Percentiles rank a stretch among this genome's conserved stretches.
These are phyloP conservation scores for Exocentrus adspersus DNA, from an alignment of 2,888 invertebrate species.

Conservation along the genomic window DNA sequence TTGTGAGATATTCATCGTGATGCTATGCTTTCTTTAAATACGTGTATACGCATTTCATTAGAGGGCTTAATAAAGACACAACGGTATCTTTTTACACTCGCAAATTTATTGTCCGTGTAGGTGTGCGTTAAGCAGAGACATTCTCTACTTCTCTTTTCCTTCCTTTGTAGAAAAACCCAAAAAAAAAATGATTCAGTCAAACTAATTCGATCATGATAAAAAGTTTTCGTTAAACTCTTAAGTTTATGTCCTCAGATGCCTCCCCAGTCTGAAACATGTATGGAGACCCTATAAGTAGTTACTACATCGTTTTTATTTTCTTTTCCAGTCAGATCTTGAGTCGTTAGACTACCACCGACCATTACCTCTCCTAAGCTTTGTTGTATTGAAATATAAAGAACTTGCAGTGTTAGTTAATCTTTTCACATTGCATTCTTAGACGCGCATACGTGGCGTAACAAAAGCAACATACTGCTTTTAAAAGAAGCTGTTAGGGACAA, in stretches of 20 bases:
- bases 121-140: no score
- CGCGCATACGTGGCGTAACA: constrained; percentile 26
- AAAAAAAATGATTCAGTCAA: no score
- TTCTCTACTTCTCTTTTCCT: no score
- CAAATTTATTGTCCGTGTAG: no score
- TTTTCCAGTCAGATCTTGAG: neutral
- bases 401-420: constrained; percentile 35
- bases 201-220: no score
- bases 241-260: no score
- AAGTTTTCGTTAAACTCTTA: no score
- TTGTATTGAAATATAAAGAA: constrained; percentile 5
- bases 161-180: no score
- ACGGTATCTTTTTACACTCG: neutral
- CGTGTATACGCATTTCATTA: neutral
- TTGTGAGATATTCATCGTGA: constrained; percentile 28
- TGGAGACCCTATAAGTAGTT: no score
- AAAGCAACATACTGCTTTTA: constrained; percentile 10
- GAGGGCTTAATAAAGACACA: neutral
- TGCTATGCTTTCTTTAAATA: neutral
- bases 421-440: constrained; percentile 35
- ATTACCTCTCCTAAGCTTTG: constrained; percentile 22
- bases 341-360: constrained; percentile 14
- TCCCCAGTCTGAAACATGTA: no score
- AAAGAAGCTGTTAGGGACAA: constrained; percentile 6
- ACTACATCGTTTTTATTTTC: no score